phyloP scores from a whole-genome alignment of 2,113 vertebrate species.

The Cyanoramphus novaezelandiae region DNA sequence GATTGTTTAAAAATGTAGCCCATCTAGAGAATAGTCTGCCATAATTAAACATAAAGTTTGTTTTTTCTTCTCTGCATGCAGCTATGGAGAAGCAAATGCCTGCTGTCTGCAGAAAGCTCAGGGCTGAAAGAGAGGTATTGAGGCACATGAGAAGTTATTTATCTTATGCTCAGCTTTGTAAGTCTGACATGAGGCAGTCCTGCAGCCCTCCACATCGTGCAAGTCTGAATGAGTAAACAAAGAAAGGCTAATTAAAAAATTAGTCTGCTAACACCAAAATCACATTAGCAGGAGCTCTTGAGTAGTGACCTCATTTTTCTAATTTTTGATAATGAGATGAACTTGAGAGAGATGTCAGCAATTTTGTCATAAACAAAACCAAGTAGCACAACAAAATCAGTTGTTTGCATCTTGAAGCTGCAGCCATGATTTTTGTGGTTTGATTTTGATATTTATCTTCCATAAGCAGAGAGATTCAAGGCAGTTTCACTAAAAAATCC shows the following conservation, averaged over 20 bases:
- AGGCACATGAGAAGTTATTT: background rate
- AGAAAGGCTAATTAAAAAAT: background rate
- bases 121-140: background rate
- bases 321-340: background rate
- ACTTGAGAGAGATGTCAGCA: background rate
- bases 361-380: background rate
- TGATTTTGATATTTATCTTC: background rate
- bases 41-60: constrained; percentile 48
- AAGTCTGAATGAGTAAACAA: background rate
- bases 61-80: background rate
- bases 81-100: background rate
- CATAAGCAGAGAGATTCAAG: background rate
- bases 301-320: background rate
- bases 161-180: background rate
- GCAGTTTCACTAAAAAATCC: background rate
- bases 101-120: background rate
- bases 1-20: constrained; percentile 43
- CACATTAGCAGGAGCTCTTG: background rate
- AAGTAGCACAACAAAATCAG: background rate
- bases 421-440: background rate
- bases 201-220: background rate
- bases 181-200: background rate
- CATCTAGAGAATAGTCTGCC: constrained; percentile 32
- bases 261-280: background rate
- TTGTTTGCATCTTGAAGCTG: background rate